Conservation (phyloP, 1,140 invertebrate genomes). For the Sycophaga agraensis region DNA sequence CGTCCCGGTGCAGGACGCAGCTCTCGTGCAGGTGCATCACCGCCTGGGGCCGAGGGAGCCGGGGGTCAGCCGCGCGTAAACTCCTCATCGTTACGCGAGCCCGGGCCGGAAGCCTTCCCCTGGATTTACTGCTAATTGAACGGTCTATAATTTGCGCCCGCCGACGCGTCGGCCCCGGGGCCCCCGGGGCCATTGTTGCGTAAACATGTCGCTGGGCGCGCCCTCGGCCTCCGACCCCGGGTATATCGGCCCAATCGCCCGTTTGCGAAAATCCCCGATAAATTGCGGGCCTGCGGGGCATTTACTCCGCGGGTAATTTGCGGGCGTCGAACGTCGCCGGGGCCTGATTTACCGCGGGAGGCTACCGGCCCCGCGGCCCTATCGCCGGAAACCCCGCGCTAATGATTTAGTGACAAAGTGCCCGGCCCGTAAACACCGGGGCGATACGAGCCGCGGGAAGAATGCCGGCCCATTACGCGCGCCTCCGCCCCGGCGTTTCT, state of each 20-base stretch:
- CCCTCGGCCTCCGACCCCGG: too few species aligned
- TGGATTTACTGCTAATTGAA: slow-evolving; percentile 56
- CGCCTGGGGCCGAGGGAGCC: slow-evolving; percentile 73
- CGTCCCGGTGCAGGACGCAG: slow-evolving; percentile 83
- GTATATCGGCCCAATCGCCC: not conserved
- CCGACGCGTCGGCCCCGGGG: not conserved
- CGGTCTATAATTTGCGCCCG: slow-evolving; percentile 48
- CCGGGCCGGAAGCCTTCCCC: slow-evolving; percentile 35
- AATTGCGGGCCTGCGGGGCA: slow-evolving; percentile 29
- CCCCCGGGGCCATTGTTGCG: slow-evolving; percentile 40
- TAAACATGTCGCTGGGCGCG: too few species aligned
- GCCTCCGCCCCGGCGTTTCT: not conserved
- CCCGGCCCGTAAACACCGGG: slow-evolving; percentile 43
- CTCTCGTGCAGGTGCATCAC: slow-evolving; percentile 80
- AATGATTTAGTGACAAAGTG: slow-evolving; percentile 51
- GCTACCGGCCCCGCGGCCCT: slow-evolving; percentile 44
- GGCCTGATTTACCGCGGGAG: slow-evolving; percentile 53
- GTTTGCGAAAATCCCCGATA: slow-evolving; percentile 11
- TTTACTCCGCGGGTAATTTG: slow-evolving; percentile 58
- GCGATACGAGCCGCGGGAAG: slow-evolving; percentile 35
- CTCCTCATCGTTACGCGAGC: not conserved
- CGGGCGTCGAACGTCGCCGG: slow-evolving; percentile 53
- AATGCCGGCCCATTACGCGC: slow-evolving; percentile 39
- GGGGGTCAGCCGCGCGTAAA: slow-evolving; percentile 38
- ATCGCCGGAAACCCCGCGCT: slow-evolving; percentile 23